These are phyloP conservation scores for Centropristis striata DNA, from an alignment of 2,113 vertebrate species.

Conservation along the genomic window DNA sequence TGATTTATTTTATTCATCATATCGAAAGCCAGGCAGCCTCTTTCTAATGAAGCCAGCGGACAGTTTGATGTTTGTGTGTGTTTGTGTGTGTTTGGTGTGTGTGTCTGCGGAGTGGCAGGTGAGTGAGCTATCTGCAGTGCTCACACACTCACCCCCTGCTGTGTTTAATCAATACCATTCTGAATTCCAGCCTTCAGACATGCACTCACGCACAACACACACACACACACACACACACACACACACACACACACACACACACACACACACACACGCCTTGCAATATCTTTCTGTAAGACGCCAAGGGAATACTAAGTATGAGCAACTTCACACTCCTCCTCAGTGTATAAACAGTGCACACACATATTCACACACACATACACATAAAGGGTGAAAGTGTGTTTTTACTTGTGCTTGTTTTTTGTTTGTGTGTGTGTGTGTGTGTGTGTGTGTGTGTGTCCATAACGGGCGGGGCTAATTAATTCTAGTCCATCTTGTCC, in stretches of 20 bases:
- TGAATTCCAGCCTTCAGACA: slow-evolving; percentile 73
- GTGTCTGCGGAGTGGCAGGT: slow-evolving; percentile 78
- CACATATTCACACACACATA: slow-evolving; percentile 25
- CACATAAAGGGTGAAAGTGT: slow-evolving; percentile 46
- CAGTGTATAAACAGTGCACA: slow-evolving; percentile 40
- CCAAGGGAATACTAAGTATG: slow-evolving; percentile 75
- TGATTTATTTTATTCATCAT: slow-evolving; percentile 78
- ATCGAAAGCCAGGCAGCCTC: slow-evolving; percentile 72
- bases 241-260: slow-evolving; percentile 42
- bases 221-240: slow-evolving; percentile 28
- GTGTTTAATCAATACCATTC: slow-evolving; percentile 87
- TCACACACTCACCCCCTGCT: slow-evolving; percentile 85
- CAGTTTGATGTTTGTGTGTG: slow-evolving; percentile 76
- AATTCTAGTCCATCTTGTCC: slow-evolving; percentile 67
- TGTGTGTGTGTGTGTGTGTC: slow-evolving; percentile 52
- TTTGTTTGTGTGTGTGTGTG: slow-evolving; percentile 22
- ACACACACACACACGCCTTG: slow-evolving; percentile 47
- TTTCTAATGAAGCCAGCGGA: slow-evolving; percentile 79
- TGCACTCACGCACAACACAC: slow-evolving; percentile 4
- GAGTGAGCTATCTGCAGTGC: slow-evolving; percentile 82
- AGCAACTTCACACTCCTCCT: slow-evolving; percentile 65
- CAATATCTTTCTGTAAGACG: slow-evolving; percentile 69
- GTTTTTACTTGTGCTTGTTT: slow-evolving; percentile 23
- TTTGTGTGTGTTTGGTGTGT: slow-evolving; percentile 46
- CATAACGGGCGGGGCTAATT: slow-evolving; percentile 53